Conservation (phyloP, 2,888 invertebrate species). For the Sesia apiformis region DNA sequence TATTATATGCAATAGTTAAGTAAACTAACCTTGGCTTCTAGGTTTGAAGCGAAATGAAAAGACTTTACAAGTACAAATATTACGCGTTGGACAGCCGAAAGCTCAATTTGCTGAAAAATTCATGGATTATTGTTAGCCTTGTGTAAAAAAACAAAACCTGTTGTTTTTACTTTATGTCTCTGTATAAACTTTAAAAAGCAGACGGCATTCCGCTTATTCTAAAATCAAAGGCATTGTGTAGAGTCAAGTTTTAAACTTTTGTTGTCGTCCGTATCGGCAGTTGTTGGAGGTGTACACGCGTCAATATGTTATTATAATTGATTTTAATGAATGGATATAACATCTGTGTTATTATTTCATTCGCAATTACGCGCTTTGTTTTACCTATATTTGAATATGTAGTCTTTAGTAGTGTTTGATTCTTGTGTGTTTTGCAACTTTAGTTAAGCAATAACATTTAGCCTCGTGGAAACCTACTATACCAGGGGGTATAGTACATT, state of each 20-base stretch:
- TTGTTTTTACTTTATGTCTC: no score
- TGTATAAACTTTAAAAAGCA: no score
- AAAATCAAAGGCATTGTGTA: no score
- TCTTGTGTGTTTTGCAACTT: conserved; percentile 8
- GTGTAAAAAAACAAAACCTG: no score
- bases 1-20: conserved; percentile 32
- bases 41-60: conserved; percentile 18
- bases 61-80: conserved; percentile 45
- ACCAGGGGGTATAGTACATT: background rate
- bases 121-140: no score
- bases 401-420: conserved; percentile 8
- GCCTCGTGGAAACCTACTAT: background rate
- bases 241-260: no score
- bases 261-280: background rate
- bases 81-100: background rate
- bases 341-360: conserved; percentile 25
- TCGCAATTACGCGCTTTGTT: conserved; percentile 27
- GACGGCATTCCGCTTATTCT: no score
- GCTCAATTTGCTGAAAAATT: no score
- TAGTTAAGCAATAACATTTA: conserved; percentile 6
- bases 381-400: conserved; percentile 9
- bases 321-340: conserved; percentile 14
- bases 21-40: conserved; percentile 7
- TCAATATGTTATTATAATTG: conserved; percentile 4
- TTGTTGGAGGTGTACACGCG: conserved; percentile 5